Evolutionary conservation across 2,113 vertebrate species (phyloP).

Genomic region (Corydoras sp.): DNA sequence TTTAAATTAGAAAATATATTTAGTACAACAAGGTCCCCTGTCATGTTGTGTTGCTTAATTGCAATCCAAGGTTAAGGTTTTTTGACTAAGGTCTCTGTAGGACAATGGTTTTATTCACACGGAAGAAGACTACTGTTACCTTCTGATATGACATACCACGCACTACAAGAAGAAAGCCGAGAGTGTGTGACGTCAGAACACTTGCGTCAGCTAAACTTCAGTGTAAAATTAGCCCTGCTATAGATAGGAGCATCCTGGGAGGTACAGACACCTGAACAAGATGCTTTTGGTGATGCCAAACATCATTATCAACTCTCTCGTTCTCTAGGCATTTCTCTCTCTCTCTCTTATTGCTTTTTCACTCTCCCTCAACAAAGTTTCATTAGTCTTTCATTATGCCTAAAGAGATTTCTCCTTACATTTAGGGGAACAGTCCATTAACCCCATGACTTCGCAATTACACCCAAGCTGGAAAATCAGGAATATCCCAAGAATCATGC

Average conservation of each 20-base stretch:
- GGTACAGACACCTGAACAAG: slow-evolving; percentile 19
- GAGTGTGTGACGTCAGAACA: slow-evolving; percentile 6
- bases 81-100: too few species aligned
- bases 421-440: slow-evolving; percentile 21
- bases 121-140: background rate
- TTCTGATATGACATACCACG: background rate
- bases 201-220: slow-evolving; percentile 8
- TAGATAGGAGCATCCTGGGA: slow-evolving; percentile 9
- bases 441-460: slow-evolving; percentile 34
- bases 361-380: background rate
- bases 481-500: slow-evolving; percentile 15
- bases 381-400: slow-evolving; percentile 24
- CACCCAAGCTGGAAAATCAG: slow-evolving; percentile 21
- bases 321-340: background rate
- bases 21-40: too few species aligned
- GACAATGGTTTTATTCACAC: too few species aligned
- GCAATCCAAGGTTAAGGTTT: too few species aligned
- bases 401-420: slow-evolving; percentile 24
- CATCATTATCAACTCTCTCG: background rate
- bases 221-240: slow-evolving; percentile 11
- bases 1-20: too few species aligned
- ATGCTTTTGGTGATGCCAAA: slow-evolving; percentile 12
- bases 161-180: slow-evolving; percentile 1
- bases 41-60: too few species aligned
- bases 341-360: background rate